These are phyloP conservation scores for Malacosoma neustria DNA, from an alignment of 2,888 invertebrate genomes.

Conservation along the genomic window DNA sequence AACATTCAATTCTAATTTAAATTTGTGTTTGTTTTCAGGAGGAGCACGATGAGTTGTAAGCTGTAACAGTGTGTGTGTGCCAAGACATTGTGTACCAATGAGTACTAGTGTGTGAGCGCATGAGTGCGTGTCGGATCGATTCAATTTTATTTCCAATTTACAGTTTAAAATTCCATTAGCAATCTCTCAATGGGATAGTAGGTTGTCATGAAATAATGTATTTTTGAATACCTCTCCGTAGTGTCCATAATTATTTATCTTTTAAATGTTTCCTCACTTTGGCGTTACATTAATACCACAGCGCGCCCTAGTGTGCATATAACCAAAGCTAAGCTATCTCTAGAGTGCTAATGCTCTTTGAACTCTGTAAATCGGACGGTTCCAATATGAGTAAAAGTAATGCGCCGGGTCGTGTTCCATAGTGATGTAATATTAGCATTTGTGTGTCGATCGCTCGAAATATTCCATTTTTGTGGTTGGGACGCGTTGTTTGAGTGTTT, in stretches of 20 bases:
- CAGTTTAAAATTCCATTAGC: too few species aligned
- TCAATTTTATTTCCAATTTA: too few species aligned
- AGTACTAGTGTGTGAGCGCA: slow-evolving; percentile 31
- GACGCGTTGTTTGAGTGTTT: slow-evolving; percentile 22
- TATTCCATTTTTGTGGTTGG: slow-evolving; percentile 36
- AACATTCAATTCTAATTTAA: slow-evolving; percentile 11
- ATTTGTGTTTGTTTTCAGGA: slow-evolving; percentile 45
- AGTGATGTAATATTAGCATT: slow-evolving; percentile 9
- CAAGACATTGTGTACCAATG: slow-evolving; percentile 49
- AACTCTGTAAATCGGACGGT: slow-evolving; percentile 8
- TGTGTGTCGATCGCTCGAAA: slow-evolving; percentile 34
- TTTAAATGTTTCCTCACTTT: too few species aligned
- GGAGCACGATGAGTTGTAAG: slow-evolving; percentile 67
- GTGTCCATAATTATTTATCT: too few species aligned
- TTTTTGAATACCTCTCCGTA: too few species aligned
- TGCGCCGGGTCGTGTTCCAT: slow-evolving; percentile 4
- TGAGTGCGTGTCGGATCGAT: slow-evolving; percentile 14
- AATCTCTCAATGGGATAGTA: too few species aligned
- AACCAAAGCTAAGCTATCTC: too few species aligned
- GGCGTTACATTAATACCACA: too few species aligned
- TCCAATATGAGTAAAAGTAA: slow-evolving; percentile 1
- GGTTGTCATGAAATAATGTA: too few species aligned
- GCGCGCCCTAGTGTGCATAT: too few species aligned
- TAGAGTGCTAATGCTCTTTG: too few species aligned
- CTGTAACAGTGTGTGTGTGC: slow-evolving; percentile 31